Base-by-base conservation (phyloP, 2,113 vertebrate genomes). In the Chlorodrepanis virens region DNA sequence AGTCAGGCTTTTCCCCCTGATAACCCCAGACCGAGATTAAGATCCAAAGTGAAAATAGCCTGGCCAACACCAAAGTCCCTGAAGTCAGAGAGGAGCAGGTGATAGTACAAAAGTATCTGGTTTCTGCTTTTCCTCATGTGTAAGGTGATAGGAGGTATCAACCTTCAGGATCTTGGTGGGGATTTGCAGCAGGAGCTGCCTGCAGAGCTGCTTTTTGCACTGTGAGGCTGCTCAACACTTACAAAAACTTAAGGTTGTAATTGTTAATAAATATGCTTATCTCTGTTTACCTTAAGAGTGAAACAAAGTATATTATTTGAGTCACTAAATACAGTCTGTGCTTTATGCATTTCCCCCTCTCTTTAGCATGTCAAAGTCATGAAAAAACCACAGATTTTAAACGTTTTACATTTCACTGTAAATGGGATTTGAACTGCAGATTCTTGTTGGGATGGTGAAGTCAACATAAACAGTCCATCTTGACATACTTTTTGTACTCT, bases 331-430 rank as follows among this genome's bases (percentile, higher is more conserved):
- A 44, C 33, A 65, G 29, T 82, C 77, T 85, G 54, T 91, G 86
- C 42, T 97, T 97, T 90, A 77, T 76, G 76, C 44, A 79, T 83
- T 71, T 70, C n/a, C 61, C 15, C 20, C 25, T 83, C 89, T 75
- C 61, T n/a, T 23, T 31, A 91, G 68, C 87, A 95, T 94, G 67
- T 89, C 86, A 93, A 94, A 95, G 61, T 81, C 45, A 65, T 64
- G 57, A 96, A 93, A 96, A 96, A 96, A 97, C 94, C 83, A 87
- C 14, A 88, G 81, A 89, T 90, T 96, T 94, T 94, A 75, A 92
- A 80, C 56, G 92, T 84, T 77, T 91, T 85, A 60, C 56, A 44
- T 93, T 87, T 88, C 35, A 83, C 25, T 67, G 47, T 89, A 94
- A 97, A 90, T 95, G 72, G 80, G 74, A 96, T 92, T 97, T 93